Percentiles rank a stretch among this genome's conserved stretches.
phyloP scores from a whole-genome alignment of 2,113 vertebrate species.

The Heteronetta atricapilla region DNA sequence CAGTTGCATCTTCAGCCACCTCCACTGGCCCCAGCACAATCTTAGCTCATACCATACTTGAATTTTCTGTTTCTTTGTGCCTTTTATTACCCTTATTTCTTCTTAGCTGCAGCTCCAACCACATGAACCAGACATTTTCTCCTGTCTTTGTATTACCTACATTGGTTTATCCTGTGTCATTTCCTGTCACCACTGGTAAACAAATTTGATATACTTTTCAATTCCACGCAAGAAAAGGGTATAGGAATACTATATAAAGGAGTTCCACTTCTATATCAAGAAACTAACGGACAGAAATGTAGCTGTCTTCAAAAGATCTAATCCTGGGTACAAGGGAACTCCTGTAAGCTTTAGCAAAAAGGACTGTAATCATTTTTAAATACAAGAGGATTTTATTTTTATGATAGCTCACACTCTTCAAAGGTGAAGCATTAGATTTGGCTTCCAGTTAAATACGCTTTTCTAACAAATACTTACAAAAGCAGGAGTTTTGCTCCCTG shows the following conservation, averaged over 20 bases:
- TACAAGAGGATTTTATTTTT: slow-evolving; percentile 9
- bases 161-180: neutral
- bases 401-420: neutral
- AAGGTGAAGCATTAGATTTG: neutral
- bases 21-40: neutral
- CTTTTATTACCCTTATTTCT: neutral
- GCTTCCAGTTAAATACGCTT: neutral
- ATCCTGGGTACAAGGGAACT: neutral
- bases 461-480: neutral
- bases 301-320: neutral
- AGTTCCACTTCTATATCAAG: neutral
- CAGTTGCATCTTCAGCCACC: neutral
- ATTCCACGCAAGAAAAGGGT: neutral
- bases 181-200: neutral
- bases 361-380: neutral
- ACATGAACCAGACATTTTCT: neutral
- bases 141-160: neutral
- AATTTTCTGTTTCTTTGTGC: neutral
- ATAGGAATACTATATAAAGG: neutral
- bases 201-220: neutral
- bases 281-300: neutral
- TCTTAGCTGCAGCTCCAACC: neutral
- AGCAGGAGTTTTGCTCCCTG: neutral
- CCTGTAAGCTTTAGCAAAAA: slow-evolving; percentile 3
- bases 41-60: neutral